Evolutionary conservation across 2,113 vertebrate genomes (phyloP).

Genomic region (Collichthys lucidus): DNA sequence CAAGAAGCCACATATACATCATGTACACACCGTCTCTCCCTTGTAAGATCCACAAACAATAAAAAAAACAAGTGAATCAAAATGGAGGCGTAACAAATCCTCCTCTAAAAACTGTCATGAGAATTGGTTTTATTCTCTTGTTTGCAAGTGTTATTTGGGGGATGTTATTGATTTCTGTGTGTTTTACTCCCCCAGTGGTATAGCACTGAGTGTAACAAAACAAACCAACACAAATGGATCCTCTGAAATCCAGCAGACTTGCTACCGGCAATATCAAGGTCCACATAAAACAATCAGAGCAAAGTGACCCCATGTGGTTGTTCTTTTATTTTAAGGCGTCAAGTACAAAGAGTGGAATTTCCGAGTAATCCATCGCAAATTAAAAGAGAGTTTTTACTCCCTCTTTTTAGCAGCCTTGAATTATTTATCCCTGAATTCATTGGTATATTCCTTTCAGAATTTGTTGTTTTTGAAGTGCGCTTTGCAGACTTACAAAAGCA

Average conservation of each 20-base stretch:
- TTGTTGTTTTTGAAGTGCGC: slow-evolving; percentile 47
- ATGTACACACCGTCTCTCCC: slow-evolving; percentile 23
- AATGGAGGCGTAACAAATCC: slow-evolving; percentile 39
- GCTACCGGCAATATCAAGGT: slow-evolving; percentile 29
- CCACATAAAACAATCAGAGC: slow-evolving; percentile 31
- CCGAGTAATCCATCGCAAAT: slow-evolving; percentile 49
- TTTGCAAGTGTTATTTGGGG: slow-evolving; percentile 56
- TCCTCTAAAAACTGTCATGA: slow-evolving; percentile 52
- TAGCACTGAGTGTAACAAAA: slow-evolving; percentile 42
- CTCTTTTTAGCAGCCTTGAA: slow-evolving; percentile 42
- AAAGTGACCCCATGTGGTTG: slow-evolving; percentile 29
- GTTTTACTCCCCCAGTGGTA: slow-evolving; percentile 56
- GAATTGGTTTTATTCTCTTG: slow-evolving; percentile 54
- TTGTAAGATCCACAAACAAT: slow-evolving; percentile 42
- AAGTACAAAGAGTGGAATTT: slow-evolving; percentile 36
- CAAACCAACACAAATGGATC: slow-evolving; percentile 61
- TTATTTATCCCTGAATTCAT: slow-evolving; percentile 58
- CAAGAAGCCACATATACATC: slow-evolving; percentile 35
- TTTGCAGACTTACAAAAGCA: slow-evolving; percentile 54
- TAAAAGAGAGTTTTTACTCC: slow-evolving; percentile 16
- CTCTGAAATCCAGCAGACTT: slow-evolving; percentile 53
- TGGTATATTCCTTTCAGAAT: slow-evolving; percentile 51
- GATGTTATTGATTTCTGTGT: slow-evolving; percentile 71
- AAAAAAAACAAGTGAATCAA: slow-evolving; percentile 36
- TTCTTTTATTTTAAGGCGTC: slow-evolving; percentile 41